These are phyloP conservation scores for Narcine bancroftii DNA, from an alignment of 2,113 vertebrate species.

Conservation along the genomic window DNA sequence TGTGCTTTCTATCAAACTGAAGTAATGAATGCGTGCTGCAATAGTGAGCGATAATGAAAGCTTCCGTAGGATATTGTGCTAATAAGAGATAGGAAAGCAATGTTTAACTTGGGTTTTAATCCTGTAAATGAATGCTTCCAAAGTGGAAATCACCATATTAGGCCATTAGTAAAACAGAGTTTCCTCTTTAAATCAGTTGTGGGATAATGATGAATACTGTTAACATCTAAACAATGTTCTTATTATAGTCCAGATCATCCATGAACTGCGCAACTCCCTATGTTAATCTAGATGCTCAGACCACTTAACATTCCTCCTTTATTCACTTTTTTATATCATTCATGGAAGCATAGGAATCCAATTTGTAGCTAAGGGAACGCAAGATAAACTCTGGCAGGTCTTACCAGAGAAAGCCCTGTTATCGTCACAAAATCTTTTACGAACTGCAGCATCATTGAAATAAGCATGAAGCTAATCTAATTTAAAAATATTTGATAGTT, in stretches of 20 bases:
- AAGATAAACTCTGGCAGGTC: neutral
- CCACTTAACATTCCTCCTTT: neutral
- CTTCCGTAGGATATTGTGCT: neutral
- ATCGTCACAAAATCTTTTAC: neutral
- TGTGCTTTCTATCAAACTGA: neutral
- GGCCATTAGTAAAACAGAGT: neutral
- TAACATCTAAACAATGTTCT: neutral
- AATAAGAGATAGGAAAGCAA: neutral
- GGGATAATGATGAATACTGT: neutral
- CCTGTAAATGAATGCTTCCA: neutral
- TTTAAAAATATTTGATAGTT: neutral
- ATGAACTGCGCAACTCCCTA: neutral
- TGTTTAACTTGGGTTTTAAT: neutral
- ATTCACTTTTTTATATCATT: neutral
- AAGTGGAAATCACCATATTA: neutral
- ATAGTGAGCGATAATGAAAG: neutral
- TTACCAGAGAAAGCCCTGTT: neutral
- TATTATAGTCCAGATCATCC: neutral
- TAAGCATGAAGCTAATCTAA: neutral
- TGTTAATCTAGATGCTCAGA: neutral
- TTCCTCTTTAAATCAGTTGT: neutral
- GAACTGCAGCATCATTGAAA: neutral
- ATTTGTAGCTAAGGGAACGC: neutral
- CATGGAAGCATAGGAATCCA: neutral
- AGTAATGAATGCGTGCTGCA: neutral